A percentile compares a stretch with the other conserved stretches of the same genome.
Conservation (phyloP, 2,888 invertebrate species). For the Augiades crinisus region DNA sequence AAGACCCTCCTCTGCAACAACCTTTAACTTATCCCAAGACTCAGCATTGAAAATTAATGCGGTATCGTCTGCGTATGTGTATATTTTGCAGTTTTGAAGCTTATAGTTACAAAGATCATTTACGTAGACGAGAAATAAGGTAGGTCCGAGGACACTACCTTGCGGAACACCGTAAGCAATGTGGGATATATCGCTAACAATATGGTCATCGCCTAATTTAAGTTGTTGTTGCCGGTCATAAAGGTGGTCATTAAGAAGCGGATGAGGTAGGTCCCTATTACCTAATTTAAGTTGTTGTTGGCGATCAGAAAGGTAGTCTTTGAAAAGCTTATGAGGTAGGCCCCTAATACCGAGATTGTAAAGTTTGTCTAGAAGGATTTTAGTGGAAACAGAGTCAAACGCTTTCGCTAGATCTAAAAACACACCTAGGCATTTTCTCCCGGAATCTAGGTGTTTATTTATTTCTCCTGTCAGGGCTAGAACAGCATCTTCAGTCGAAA, state of each 20-base stretch:
- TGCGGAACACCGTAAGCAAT: slow-evolving; percentile 14
- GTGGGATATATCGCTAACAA: neutral
- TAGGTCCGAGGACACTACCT: slow-evolving; percentile 24
- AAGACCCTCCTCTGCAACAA: slow-evolving; percentile 14
- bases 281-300: slow-evolving; percentile 1
- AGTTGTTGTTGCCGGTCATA: neutral
- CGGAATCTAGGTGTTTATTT: neutral
- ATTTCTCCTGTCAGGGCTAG: neutral
- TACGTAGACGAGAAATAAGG: slow-evolving; percentile 20
- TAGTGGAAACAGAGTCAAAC: neutral
- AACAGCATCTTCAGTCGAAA: slow-evolving; percentile 15
- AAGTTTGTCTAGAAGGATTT: neutral
- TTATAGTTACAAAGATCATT: slow-evolving; percentile 15
- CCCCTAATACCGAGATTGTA: neutral
- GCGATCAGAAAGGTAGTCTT: neutral
- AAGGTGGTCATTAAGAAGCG: neutral
- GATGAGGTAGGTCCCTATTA: neutral
- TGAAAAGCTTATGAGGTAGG: neutral
- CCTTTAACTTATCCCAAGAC: slow-evolving; percentile 13
- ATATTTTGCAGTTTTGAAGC: slow-evolving; percentile 15
- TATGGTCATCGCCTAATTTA: neutral
- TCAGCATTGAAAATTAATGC: slow-evolving; percentile 21
- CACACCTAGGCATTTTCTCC: neutral
- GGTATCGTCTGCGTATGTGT: slow-evolving; percentile 30
- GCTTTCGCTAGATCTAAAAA: neutral